phyloP scores from a whole-genome alignment of 2,113 vertebrate species.

The Catagonus wagneri region DNA sequence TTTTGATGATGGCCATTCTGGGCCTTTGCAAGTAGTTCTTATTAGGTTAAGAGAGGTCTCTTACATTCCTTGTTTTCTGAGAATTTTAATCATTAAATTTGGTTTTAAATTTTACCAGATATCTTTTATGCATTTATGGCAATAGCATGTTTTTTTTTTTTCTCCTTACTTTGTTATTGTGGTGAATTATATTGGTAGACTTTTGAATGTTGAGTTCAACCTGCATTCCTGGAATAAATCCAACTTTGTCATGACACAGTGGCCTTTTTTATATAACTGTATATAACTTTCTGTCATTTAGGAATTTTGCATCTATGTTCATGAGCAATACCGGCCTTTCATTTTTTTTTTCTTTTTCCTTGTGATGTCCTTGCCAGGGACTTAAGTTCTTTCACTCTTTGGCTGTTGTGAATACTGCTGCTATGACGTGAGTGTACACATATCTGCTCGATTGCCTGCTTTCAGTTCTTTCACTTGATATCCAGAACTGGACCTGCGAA shows the following conservation, averaged over 20 bases:
- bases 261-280: not conserved
- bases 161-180: not conserved
- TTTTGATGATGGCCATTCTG: too few species aligned
- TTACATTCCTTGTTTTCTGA: not conserved
- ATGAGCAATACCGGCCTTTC: not conserved
- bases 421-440: not conserved
- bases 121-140: not conserved
- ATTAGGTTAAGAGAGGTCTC: not conserved
- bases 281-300: not conserved
- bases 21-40: not conserved
- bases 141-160: not conserved
- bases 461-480: not conserved
- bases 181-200: not conserved
- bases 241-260: not conserved
- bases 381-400: not conserved
- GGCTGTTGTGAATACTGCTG: not conserved
- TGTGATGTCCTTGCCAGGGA: not conserved
- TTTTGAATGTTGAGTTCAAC: not conserved
- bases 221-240: not conserved
- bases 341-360: not conserved
- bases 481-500: not conserved
- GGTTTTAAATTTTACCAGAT: not conserved
- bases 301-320: not conserved
- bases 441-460: not conserved
- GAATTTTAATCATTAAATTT: not conserved